Base-by-base conservation (phyloP, 2,888 invertebrate species). In the Pseudanteris insignis region DNA sequence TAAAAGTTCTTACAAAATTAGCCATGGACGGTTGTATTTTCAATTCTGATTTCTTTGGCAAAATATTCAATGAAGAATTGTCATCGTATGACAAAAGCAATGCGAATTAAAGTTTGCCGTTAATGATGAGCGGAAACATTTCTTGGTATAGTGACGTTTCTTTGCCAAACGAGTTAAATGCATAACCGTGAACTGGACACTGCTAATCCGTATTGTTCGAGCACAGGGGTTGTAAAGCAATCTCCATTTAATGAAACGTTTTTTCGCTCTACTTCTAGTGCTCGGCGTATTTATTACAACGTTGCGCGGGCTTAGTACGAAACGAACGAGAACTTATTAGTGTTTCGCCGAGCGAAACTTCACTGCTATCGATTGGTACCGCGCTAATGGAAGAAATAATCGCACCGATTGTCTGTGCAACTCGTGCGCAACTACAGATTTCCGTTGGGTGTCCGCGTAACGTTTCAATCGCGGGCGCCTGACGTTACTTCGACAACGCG, bases 161-260 rank as follows among this genome's bases (percentile, higher is more conserved):
- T 33, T 41, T 28, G 28, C 41, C 13, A 33, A 26, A 7, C 18
- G 34, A 50, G 41, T 41, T 41, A 50, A 34, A 28, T 40, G 28
- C 41, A 41, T 13, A 34, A 34, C 40, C 12, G 40, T 41, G 34
- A 50, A 50, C 50, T 33, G 34, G 34, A 50, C 28, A 10, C 26
- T 37, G 34, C 5, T 21, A 10, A 24, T 7, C 8, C n/a, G 14
- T 21, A 26, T 50, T 40, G 40, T 40, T 40, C 9, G 40, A 25
- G 26, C 40, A 4, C 26, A 5, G 13, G n/a, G 11, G 36, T 2
- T 53, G 43, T 43, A 53, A 53, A 53, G 30, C 51, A 43, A 37
- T 24, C 36, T 25, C 41, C 30, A 44, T 53, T 53, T 44, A 53
- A 53, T 44, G 53, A 37, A 44, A 53, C 44, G 30, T 38, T 44